Evolutionary conservation across 2,888 invertebrate species (phyloP), one percentile per base, ranked within the genome.

Genomic region (Drosophila stalkeri): DNA sequence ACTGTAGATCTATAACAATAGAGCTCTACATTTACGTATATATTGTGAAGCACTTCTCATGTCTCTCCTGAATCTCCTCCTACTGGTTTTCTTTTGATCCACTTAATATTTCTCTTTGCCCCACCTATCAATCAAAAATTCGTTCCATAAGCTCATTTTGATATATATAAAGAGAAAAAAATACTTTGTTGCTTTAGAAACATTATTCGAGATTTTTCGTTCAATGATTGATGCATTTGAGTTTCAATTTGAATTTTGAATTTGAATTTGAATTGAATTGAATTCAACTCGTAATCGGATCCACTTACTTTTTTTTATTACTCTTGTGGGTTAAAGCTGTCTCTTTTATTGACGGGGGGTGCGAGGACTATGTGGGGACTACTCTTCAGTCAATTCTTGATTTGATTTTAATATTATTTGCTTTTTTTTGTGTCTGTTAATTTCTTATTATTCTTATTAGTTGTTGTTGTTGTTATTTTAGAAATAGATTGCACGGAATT

Each of bases 401-500:
- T 62, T 62, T 61, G 46, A 57, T 18, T 46, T 33, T 27, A 14
- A 0, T 23, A n/a, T n/a, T 51, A 44, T 64, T 6, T 56, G 11
- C 12, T 14, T 23, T 12, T 12, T 31, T 55, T 61, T 39, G 71
- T 35, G 49, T 51, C 49, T 51, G 49, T 63, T 67, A 57, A 68
- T 65, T 75, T 41, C 51, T 70, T 75, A 68, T 41, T 63, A 65
- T 55, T 72, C 70, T 41, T 72, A 71, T 43, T 70, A 75, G 41
- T 59, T 60, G 69, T 70, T 83, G 70, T 67, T 75, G 70, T 54
- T 74, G 39, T 68, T 88, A 86, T 89, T 89, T 90, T 88, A 90
- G 77, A 89, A 90, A 89, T 89, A 90, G 83, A 89, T 89, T 89
- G 89, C 89, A 89, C 89, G 90, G 77, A 81, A 65, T 82, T 51